Percentiles rank a stretch among this genome's conserved stretches.
These are phyloP conservation scores for Heloderma charlesbogerti DNA, from an alignment of 2,113 vertebrate genomes.

Conservation along the genomic window DNA sequence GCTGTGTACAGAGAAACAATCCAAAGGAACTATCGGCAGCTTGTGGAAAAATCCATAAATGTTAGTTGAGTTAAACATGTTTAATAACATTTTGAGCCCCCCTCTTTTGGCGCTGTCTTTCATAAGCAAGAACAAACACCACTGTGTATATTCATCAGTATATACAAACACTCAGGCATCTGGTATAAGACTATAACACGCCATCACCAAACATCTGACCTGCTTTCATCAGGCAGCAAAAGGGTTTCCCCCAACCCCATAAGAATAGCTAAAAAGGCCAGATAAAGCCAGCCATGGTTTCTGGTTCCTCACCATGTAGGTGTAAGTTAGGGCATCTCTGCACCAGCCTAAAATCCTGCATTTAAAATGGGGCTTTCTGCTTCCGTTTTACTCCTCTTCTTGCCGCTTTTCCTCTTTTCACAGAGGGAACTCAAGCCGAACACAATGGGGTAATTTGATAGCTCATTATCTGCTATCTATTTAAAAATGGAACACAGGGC, in stretches of 20 bases:
- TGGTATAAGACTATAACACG: not conserved
- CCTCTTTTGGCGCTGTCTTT: not conserved
- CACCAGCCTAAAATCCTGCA: no score
- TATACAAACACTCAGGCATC: not conserved
- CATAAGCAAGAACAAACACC: not conserved
- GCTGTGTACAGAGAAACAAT: not conserved
- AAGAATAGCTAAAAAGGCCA: not conserved
- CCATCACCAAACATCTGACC: fast-evolving
- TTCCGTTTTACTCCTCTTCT: no score
- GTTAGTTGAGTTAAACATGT: conserved; percentile 2
- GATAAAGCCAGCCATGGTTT: no score
- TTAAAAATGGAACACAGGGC: no score
- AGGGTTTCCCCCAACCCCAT: not conserved
- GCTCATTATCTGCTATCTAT: no score
- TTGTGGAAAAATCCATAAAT: conserved; percentile 7
- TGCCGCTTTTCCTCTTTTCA: no score
- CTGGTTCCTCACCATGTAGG: no score
- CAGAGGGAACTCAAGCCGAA: no score
- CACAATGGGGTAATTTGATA: no score
- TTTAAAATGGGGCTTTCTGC: no score
- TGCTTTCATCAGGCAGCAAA: not conserved
- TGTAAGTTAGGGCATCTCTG: no score
- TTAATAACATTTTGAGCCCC: not conserved
- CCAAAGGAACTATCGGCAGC: conserved; percentile 24
- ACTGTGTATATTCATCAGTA: not conserved